Evolutionary conservation across 2,113 vertebrate genomes (phyloP).

Genomic region (Shinisaurus crocodilurus): DNA sequence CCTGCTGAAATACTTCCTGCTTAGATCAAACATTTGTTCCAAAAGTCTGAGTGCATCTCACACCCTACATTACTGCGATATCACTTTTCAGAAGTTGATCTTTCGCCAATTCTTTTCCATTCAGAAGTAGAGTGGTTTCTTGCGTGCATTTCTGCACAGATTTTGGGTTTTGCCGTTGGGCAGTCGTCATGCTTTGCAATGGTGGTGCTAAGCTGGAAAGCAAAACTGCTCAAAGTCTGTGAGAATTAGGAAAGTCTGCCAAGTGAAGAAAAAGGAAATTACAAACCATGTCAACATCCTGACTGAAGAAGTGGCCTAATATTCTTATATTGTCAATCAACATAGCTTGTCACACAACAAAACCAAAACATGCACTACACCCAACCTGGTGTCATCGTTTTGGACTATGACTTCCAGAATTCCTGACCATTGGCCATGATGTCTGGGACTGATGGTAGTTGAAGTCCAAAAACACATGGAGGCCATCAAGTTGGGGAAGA

Average conservation of each 20-base stretch:
- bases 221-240: not conserved
- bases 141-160: not conserved
- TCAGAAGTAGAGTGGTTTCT: not conserved
- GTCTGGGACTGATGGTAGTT: too few species aligned
- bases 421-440: too few species aligned
- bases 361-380: not conserved
- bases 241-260: not conserved
- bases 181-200: not conserved
- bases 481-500: too few species aligned
- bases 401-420: too few species aligned
- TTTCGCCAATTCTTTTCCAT: not conserved
- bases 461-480: too few species aligned
- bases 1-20: not conserved
- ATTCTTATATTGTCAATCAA: not conserved
- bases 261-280: too few species aligned
- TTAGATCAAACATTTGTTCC: slow-evolving; percentile 4
- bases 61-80: not conserved
- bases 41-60: not conserved
- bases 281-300: not conserved
- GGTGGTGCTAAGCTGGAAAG: not conserved
- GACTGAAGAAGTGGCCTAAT: not conserved
- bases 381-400: too few species aligned
- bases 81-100: slow-evolving; percentile 1
- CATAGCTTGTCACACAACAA: not conserved
- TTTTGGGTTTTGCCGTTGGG: not conserved